phyloP scores from a whole-genome alignment of 2,113 vertebrate genomes.

The Lamprologus speciosus region DNA sequence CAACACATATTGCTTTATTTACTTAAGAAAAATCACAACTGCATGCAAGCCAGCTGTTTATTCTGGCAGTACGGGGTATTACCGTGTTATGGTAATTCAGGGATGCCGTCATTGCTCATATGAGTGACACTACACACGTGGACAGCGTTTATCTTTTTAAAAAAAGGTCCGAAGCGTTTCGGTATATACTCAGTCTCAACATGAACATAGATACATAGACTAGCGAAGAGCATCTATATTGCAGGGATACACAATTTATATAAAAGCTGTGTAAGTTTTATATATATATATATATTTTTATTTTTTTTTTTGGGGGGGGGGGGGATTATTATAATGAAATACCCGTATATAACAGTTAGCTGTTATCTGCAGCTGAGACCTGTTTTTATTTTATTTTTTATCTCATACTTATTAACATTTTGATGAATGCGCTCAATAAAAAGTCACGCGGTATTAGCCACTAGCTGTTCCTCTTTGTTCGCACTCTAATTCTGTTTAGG shows the following conservation, averaged over 20 bases:
- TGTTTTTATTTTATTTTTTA: background rate
- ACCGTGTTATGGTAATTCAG: background rate
- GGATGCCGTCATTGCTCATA: background rate
- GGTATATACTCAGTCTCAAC: background rate
- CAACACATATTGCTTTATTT: background rate
- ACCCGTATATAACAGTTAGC: background rate
- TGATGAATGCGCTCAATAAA: background rate
- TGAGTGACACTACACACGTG: background rate
- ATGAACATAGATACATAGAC: background rate
- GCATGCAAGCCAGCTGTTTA: background rate
- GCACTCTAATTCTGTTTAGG: background rate
- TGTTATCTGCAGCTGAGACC: background rate
- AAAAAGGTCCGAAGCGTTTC: background rate
- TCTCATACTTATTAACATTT: background rate
- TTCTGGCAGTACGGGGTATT: background rate
- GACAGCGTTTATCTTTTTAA: background rate
- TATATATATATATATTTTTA: no score
- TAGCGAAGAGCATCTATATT: background rate
- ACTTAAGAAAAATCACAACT: background rate
- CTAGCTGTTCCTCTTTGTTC: background rate
- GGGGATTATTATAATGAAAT: background rate
- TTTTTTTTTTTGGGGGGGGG: accelerated
- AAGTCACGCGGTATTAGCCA: background rate
- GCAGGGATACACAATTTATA: background rate
- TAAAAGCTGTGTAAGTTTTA: background rate